phyloP scores from a whole-genome alignment of 2,888 invertebrate genomes.

The Ligdia adustata region DNA sequence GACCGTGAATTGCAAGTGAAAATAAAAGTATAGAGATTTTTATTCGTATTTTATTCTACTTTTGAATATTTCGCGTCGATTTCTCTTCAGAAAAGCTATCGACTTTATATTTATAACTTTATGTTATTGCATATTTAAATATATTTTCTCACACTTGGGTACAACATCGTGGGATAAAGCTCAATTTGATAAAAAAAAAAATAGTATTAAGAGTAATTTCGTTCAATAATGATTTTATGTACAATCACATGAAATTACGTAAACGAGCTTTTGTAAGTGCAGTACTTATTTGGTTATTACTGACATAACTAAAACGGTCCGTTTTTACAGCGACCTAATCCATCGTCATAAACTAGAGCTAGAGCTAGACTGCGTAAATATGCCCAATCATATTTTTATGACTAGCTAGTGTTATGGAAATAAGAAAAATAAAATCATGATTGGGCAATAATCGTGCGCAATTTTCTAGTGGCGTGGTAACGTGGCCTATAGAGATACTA shows the following conservation, averaged over 20 bases:
- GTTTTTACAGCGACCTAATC: slow-evolving; percentile 26
- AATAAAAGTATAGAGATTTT: slow-evolving; percentile 18
- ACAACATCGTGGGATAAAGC: background rate
- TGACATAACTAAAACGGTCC: slow-evolving; percentile 9
- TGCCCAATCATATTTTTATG: slow-evolving; percentile 32
- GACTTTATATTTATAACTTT: slow-evolving; percentile 7
- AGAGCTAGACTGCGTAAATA: slow-evolving; percentile 21
- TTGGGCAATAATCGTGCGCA: slow-evolving; percentile 24
- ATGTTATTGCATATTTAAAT: slow-evolving; percentile 7
- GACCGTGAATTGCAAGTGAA: slow-evolving; percentile 7
- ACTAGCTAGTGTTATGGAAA: slow-evolving; percentile 15
- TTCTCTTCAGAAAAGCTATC: slow-evolving; percentile 9
- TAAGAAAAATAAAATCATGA: slow-evolving; percentile 23
- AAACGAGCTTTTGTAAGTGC: slow-evolving; percentile 2
- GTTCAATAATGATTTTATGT: background rate
- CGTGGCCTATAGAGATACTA: background rate
- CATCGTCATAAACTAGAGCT: slow-evolving; percentile 26
- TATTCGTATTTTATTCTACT: slow-evolving; percentile 16
- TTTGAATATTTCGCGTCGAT: slow-evolving; percentile 9
- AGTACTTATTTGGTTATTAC: slow-evolving; percentile 3
- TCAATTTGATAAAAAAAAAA: slow-evolving; percentile 1
- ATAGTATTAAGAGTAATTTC: background rate
- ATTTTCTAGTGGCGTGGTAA: slow-evolving; percentile 19
- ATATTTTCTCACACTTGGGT: slow-evolving; percentile 3
- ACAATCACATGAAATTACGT: no score